Base-by-base conservation (phyloP, 2,888 invertebrate species). In the Cheilosia variabilis region DNA sequence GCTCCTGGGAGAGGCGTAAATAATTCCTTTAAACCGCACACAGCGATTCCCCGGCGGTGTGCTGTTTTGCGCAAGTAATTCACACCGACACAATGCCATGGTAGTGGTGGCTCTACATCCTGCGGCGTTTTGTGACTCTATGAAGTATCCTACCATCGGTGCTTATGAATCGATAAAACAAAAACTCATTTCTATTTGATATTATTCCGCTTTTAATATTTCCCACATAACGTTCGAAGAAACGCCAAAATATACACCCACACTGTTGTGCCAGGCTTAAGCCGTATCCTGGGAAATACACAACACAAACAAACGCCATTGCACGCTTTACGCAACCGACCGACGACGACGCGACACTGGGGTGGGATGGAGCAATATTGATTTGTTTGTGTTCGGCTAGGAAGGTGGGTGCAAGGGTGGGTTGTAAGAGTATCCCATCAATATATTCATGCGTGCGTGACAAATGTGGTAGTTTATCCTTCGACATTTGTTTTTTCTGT, bases 111-210 rank as follows among this genome's bases (percentile, higher is more conserved):
- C 75, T 19, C 15, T 83, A 69, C 15, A 27, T 52, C 52, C 68
- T 73, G 63, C 52, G 72, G 62, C 66, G 34, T 62, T 45, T 78
- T 19, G 37, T 41, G 13, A 34, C 47, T 19, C 3, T 47, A 19
- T 13, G 27, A n/a, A 22, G 52, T 34, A 34, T 22, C 15, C 55
- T 24, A 17, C 5, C 66, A 41, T 55, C 34, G 50, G 52, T 57
- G 50, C 57, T 77, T 63, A 75, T 69, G 47, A 75, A 84, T 84
- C 83, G 83, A 84, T 84, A 79, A 83, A 84, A 84, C 83, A 83
- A 65, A 68, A 69, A 76, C 62, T 75, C 78, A 77, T 82, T 66
- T 78, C 73, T 69, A 73, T 83, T 83, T 73, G 68, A 76, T 57
- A 57, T 73, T 57, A 57, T 68, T 62, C 55, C 45, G 47, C 31